A percentile compares a stretch with the other conserved stretches of the same genome.
Conservation (phyloP, 35 echinoderm and acorn worm species). For the Apostichopus parvimensis region DNA sequence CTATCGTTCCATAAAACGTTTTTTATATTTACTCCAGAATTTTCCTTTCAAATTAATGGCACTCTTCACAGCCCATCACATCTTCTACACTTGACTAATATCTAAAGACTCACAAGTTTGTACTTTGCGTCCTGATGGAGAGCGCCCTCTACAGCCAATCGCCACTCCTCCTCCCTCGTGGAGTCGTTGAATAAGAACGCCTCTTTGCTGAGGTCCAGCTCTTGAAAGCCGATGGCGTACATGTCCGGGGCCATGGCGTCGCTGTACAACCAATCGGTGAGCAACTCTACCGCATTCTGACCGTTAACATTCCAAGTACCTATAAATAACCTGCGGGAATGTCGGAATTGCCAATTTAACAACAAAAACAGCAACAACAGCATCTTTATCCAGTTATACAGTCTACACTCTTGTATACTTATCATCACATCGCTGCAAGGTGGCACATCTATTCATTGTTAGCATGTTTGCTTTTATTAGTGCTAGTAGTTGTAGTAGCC, state of each 20-base stretch:
- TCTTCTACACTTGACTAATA: not conserved
- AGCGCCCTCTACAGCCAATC: slow-evolving; percentile 50
- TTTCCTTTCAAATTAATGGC: too few relatives aligned
- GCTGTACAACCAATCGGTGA: slow-evolving; percentile 64
- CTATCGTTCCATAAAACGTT: too few relatives aligned
- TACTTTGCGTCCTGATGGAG: slow-evolving; percentile 69
- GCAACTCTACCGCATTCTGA: slow-evolving; percentile 61
- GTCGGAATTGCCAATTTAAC: too few relatives aligned
- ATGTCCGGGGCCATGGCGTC: slow-evolving; percentile 68
- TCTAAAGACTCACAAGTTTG: slow-evolving; percentile 13
- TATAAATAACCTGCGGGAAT: slow-evolving; percentile 72
- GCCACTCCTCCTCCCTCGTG: slow-evolving; percentile 90
- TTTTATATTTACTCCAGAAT: too few relatives aligned
- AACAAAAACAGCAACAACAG: too few relatives aligned
- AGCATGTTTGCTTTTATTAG: too few relatives aligned
- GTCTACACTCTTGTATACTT: too few relatives aligned
- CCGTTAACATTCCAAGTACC: slow-evolving; percentile 99
- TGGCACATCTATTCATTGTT: too few relatives aligned
- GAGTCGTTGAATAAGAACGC: slow-evolving; percentile 98
- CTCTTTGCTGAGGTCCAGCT: slow-evolving; percentile 95
- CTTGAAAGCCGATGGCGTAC: slow-evolving; percentile 94
- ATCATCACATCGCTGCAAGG: too few relatives aligned
- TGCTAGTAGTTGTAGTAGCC: too few relatives aligned
- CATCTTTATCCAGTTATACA: too few relatives aligned
- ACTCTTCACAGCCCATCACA: too few relatives aligned